Evolutionary conservation across 2,797 vertebrate genomes (phyloP).

Genomic region (Sebastes nivosus): DNA sequence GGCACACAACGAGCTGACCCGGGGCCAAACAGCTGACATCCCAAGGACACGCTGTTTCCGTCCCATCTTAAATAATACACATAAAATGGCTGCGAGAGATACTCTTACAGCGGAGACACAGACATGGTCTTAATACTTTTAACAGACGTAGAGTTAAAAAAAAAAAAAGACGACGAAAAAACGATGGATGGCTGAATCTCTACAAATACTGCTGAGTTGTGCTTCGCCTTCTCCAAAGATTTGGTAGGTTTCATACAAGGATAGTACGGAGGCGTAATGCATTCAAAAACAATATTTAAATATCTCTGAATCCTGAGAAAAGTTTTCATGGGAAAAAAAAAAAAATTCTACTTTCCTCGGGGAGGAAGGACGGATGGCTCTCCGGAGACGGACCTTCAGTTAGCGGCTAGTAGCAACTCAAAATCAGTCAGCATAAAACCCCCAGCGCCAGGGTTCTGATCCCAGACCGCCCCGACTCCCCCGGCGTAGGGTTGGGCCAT

Average conservation of each 20-base stretch:
- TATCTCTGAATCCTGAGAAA: no score
- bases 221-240: neutral
- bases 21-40: conserved; percentile 43
- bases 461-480: no score
- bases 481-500: no score
- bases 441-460: no score
- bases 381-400: no score
- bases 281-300: no score
- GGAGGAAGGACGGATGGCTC: no score
- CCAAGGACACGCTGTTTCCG: conserved; percentile 42
- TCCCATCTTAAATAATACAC: conserved; percentile 44
- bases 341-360: no score
- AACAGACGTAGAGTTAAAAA: conserved; percentile 26
- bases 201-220: conserved; percentile 21
- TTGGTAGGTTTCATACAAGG: conserved; percentile 3
- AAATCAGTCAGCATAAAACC: no score
- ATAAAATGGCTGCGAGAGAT: conserved; percentile 40
- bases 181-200: neutral
- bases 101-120: conserved; percentile 42
- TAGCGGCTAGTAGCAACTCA: no score
- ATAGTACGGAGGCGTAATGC: neutral
- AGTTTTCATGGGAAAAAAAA: no score
- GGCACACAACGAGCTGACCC: conserved; percentile 7
- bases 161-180: neutral
- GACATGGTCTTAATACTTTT: conserved; percentile 43